Conservation (phyloP, 2,888 invertebrate genomes). For the Nomada lathburiana region DNA sequence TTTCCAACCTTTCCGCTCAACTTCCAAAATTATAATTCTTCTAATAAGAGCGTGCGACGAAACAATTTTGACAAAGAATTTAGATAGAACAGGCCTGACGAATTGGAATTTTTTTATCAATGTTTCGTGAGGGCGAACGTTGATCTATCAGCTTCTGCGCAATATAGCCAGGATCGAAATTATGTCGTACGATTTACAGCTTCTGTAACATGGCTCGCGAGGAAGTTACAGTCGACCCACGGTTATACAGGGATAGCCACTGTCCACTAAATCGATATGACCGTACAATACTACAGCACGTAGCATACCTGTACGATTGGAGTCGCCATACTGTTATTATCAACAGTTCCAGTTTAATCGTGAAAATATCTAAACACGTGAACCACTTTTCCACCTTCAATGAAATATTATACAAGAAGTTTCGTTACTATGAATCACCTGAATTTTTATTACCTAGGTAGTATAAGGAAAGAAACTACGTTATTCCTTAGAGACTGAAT, state of each 20-base stretch:
- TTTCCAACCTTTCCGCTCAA: neutral
- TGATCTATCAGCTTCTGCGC: slow-evolving; percentile 21
- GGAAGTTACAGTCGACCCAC: slow-evolving; percentile 46
- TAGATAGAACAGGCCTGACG: neutral
- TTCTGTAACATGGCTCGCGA: slow-evolving; percentile 71
- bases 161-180: slow-evolving; percentile 65
- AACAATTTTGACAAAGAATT: neutral
- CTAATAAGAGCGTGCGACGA: no score
- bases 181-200: slow-evolving; percentile 70
- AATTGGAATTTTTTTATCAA: slow-evolving; percentile 13
- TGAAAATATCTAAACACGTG: slow-evolving; percentile 28
- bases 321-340: slow-evolving; percentile 48
- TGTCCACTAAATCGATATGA: slow-evolving; percentile 79
- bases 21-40: neutral
- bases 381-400: neutral
- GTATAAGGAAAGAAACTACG: neutral
- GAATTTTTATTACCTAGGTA: neutral
- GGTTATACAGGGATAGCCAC: slow-evolving; percentile 73
- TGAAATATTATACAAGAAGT: neutral
- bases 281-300: slow-evolving; percentile 64
- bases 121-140: slow-evolving; percentile 48
- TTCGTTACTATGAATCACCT: no score
- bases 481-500: no score
- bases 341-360: slow-evolving; percentile 50
- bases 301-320: slow-evolving; percentile 54